phyloP scores from a whole-genome alignment of 2,113 vertebrate species.

The Apteryx mantelli region DNA sequence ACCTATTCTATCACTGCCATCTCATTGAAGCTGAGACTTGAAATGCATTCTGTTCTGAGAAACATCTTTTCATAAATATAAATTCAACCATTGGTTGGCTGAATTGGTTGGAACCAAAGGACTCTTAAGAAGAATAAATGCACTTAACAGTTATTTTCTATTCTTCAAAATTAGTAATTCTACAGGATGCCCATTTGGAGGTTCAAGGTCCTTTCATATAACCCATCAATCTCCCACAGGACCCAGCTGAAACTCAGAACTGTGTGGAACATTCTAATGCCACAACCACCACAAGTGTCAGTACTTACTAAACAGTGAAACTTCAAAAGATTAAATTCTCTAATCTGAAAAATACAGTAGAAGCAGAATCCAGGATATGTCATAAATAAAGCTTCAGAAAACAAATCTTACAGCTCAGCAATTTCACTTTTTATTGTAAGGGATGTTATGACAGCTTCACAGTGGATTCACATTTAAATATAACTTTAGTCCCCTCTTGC shows the following conservation, averaged over 20 bases:
- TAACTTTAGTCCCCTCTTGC: conserved; percentile 42
- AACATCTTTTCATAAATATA: not conserved
- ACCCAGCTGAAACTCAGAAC: not conserved
- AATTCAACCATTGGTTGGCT: not conserved
- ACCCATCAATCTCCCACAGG: not conserved
- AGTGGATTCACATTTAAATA: conserved; percentile 47
- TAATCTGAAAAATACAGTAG: not conserved
- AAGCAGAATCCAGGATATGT: not conserved
- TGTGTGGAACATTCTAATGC: not conserved
- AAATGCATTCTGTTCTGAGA: not conserved
- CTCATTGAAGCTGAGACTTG: not conserved
- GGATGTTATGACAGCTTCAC: conserved; percentile 45
- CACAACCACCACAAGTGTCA: not conserved
- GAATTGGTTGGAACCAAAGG: not conserved
- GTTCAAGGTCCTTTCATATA: not conserved
- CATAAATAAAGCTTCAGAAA: conserved; percentile 28
- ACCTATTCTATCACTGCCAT: not conserved
- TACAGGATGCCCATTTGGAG: not conserved
- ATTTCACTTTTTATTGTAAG: conserved; percentile 20
- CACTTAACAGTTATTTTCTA: not conserved
- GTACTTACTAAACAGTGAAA: not conserved
- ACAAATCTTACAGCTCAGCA: conserved; percentile 46
- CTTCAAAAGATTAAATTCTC: not conserved
- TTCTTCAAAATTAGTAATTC: not conserved
- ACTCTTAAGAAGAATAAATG: not conserved